Base-by-base conservation (phyloP, 2,113 vertebrate genomes). In the Baryphthengus martii region DNA sequence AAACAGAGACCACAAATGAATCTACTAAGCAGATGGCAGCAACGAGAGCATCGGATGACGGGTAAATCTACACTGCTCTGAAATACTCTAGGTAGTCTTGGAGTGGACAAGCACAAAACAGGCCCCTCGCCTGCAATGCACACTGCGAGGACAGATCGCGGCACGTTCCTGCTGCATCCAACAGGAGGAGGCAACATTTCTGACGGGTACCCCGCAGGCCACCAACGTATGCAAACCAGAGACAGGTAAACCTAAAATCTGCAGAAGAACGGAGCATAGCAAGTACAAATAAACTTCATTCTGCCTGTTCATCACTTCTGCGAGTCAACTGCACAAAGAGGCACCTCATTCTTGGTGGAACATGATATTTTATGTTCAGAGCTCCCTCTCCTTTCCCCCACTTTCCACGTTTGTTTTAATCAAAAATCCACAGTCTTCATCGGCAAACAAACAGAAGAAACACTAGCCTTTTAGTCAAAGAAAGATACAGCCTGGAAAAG, bases 171-270 rank as follows among this genome's bases (percentile, higher is more conserved):
- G 37, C 52, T 52, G 58, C 26, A 42, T 12, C 19, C 1, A 2
- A 26, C 37, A 76, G 62, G 11, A 74, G 8, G 58, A 53, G 13
- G 16, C 10, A n/a, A 3, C 1, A 4, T 29, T 37, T n/a, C 19
- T 66, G 37, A n/a, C 8, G 2, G 3, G 21, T 4, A 28, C 25
- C 24, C 37, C 9, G 2, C 45, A 28, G 25, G 13, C 45, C 42
- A 83, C 17, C 35, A 15, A 16, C 1, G 1, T 26, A 35, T 40
- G n/a, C 17, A 3, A 25, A 77, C 20, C 3, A 6, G 73, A 45
- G 70, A 6, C 1, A 0, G 2, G 1, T 17, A 63, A 75, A 49
- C 0, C 4, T 1, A 2, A 72, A 77, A 55, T 1, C 9, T 7
- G 15, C 31, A 28, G 3, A 49, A 58, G 23, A 68, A 47, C 11